A percentile compares a stretch with the other conserved stretches of the same genome.
These are phyloP conservation scores for Heliopora coerulea DNA, from an alignment of 92 coral and sea anemone genomes.

Conservation along the genomic window DNA sequence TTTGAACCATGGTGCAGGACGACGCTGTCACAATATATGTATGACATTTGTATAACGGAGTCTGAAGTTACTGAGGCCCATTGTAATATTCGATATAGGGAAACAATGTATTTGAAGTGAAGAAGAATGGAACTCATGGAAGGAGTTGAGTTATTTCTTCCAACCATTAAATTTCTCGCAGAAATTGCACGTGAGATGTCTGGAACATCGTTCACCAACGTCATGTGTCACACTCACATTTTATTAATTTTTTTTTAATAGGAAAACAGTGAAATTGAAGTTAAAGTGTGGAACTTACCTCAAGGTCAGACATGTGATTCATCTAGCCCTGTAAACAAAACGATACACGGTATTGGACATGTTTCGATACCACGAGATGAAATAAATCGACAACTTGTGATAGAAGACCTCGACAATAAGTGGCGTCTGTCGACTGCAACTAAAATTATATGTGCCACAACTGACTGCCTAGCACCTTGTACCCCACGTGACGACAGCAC, in stretches of 20 bases:
- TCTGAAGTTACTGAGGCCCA: too few relatives aligned
- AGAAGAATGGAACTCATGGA: too few relatives aligned
- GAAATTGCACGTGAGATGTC: too few relatives aligned
- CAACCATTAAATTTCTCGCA: too few relatives aligned
- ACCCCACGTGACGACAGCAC: conserved; percentile 23
- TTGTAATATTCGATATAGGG: too few relatives aligned
- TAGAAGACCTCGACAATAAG: background rate
- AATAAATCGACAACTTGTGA: background rate
- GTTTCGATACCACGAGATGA: conserved; percentile 1
- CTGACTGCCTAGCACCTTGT: conserved; percentile 10
- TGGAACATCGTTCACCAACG: too few relatives aligned
- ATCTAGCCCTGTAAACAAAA: background rate
- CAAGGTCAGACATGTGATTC: conserved; percentile 5
- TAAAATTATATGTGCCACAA: background rate
- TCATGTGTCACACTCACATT: too few relatives aligned
- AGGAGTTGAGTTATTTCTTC: too few relatives aligned
- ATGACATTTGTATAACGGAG: too few relatives aligned
- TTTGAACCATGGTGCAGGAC: too few relatives aligned
- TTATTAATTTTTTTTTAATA: background rate
- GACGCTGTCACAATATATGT: too few relatives aligned
- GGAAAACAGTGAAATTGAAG: conserved; percentile 32
- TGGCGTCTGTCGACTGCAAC: background rate
- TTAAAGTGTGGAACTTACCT: conserved; percentile 14
- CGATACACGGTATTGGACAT: conserved; percentile 3
- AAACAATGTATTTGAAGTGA: too few relatives aligned